Evolutionary conservation across 2,888 invertebrate genomes (phyloP), one percentile per base, ranked within the genome.

Genomic region (Allacma fusca): DNA sequence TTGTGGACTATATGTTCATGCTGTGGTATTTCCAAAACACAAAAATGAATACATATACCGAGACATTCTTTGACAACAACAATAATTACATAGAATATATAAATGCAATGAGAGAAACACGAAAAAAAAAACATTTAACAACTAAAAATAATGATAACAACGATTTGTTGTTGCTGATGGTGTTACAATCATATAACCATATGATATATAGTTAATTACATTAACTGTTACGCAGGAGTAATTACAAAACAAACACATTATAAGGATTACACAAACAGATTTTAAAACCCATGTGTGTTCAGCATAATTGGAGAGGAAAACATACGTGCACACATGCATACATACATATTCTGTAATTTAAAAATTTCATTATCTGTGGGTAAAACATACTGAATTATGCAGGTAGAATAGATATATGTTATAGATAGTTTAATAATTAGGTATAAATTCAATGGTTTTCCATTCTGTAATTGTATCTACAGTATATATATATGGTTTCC

Each of bases 351-450:
- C 50, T 50, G 50, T n/a, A 50, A 50, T 50, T 50, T 5, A 50
- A 50, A 19, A 5, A 50, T 50, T n/a, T 50, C 16, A 19, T 1
- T 50, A 50, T 16, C 16, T 2, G 50, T 50, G 50, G 50, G 50
- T 12, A 50, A 50, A 50, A 50, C n/a, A 50, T 50, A 50, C 50
- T 50, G n/a, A 50, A 13, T 50, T 19, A 50, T 50, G n/a, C n/a
- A 50, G 2, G 2, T 19, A 2, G 16, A 12, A 19, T 50, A 12
- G 2, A 9, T 50, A 50, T 50, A 13, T 50, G 16, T 50, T 50
- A 50, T 50, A 16, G 50, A 50, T 50, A 9, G 4, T 50, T 50
- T 50, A 50, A 50, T 50, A 50, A 50, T 50, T 50, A 50, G 50
- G 50, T 50, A 50, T 50, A 50, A 50, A 50, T 13, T 50, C 1